Base-by-base conservation (phyloP, 2,113 vertebrate species). In the Siniperca chuatsi region DNA sequence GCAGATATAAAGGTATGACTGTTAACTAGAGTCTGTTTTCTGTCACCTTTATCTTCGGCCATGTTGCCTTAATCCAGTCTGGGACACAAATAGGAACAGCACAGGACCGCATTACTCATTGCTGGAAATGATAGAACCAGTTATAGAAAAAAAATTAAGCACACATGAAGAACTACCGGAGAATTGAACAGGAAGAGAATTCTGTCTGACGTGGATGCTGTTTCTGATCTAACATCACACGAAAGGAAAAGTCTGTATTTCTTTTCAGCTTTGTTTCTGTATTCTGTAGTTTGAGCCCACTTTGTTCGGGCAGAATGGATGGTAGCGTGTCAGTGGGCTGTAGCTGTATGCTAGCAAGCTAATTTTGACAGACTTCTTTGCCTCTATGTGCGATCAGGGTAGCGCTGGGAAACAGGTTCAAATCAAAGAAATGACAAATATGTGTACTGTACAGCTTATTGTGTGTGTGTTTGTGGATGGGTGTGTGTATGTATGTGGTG, bases 401-500 rank as follows among this genome's bases (percentile, higher is more conserved):
- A 29, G 29, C 1, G 29, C 48, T 79, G 57, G 18, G 23, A 25
- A 67, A 55, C 60, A 2, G 15, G 37, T 81, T 68, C 42, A 57
- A 9, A 78, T 52, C 25, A 73, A 69, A 78, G 67, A 55, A 80
- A 79, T 74, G 67, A 66, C 66, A 78, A 77, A 83, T 71, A 33
- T 33, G 73, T 90, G 92, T 88, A 84, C 67, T 91, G 92, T 92
- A 91, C 87, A 92, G 91, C 77, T 90, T 78, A 48, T 81, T 85
- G 91, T 91, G 86, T 64, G 62, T 74, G 46, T 83, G 70, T 75
- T 65, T 86, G 92, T 68, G 55, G 8, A 29, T 74, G 65, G 23
- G n/a, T 66, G 64, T 10, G 67, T 85, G 70, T 8, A 40, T 25
- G 71, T 4, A 33, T 83, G 86, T 85, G 87, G 70, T 67, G 81